Evolutionary conservation across 2,888 invertebrate genomes (phyloP).

Genomic region (Lasioglossum lativentre): DNA sequence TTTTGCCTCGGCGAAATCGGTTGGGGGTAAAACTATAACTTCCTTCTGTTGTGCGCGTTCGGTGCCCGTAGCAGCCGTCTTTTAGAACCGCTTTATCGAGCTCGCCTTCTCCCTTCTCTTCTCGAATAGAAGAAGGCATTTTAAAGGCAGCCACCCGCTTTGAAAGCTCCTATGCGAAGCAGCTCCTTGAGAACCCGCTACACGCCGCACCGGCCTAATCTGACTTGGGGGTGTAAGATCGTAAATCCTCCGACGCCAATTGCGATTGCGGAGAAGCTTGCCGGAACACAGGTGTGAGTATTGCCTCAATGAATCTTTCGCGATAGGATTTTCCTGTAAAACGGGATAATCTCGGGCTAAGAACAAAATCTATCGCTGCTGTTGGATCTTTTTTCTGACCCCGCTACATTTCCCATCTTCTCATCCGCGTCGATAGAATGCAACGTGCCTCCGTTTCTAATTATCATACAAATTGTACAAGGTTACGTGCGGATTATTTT

Average conservation of each 20-base stretch:
- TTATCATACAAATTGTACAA: neutral
- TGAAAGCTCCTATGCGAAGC: constrained; percentile 59
- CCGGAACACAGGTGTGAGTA: constrained; percentile 68
- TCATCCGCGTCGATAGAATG: neutral
- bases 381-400: constrained; percentile 37
- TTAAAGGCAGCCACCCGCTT: constrained; percentile 64
- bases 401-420: neutral
- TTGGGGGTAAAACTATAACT: constrained; percentile 65
- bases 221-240: constrained; percentile 68
- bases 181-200: constrained; percentile 51
- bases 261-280: constrained; percentile 62
- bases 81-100: constrained; percentile 49
- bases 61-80: constrained; percentile 25
- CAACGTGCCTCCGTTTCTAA: neutral
- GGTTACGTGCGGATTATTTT: no score
- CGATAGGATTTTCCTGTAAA: constrained; percentile 68
- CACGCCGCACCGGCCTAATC: constrained; percentile 66
- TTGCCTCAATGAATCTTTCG: constrained; percentile 72
- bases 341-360: constrained; percentile 58
- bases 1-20: constrained; percentile 23
- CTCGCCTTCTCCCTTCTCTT: constrained; percentile 27
- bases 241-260: constrained; percentile 73
- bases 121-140: constrained; percentile 42
- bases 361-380: constrained; percentile 60
- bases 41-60: constrained; percentile 49